Conservation (phyloP, 2,888 invertebrate genomes). For the Tanypteryx hageni region DNA sequence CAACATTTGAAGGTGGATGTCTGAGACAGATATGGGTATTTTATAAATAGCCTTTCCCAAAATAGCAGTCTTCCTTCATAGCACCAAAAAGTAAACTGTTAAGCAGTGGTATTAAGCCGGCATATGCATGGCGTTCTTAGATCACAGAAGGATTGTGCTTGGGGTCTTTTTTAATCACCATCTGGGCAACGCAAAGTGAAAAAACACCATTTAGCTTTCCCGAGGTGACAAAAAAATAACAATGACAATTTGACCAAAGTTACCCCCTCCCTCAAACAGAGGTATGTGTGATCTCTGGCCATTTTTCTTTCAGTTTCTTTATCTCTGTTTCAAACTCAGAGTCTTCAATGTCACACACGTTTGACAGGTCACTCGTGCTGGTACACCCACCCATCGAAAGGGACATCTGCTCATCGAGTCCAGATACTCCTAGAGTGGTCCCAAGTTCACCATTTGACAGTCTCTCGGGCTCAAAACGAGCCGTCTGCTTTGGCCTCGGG, state of each 20-base stretch:
- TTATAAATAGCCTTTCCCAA: slow-evolving; percentile 61
- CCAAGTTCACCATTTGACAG: slow-evolving; percentile 56
- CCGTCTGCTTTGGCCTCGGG: slow-evolving; percentile 72
- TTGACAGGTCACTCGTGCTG: slow-evolving; percentile 91
- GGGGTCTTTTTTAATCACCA: slow-evolving; percentile 41
- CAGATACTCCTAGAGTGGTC: slow-evolving; percentile 66
- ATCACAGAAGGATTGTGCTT: slow-evolving; percentile 64
- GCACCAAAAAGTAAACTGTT: slow-evolving; percentile 61
- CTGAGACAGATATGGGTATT: slow-evolving; percentile 59
- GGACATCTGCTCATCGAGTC: slow-evolving; percentile 83
- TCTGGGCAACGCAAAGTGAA: background rate
- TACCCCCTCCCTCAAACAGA: slow-evolving; percentile 73
- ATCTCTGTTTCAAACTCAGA: slow-evolving; percentile 83
- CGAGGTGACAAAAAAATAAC: background rate
- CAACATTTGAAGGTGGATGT: slow-evolving; percentile 51
- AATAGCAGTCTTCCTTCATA: slow-evolving; percentile 63
- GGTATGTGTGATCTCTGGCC: slow-evolving; percentile 75
- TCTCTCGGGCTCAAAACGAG: slow-evolving; percentile 51
- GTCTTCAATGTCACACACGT: slow-evolving; percentile 93
- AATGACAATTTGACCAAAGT: slow-evolving; percentile 33
- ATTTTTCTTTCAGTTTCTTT: slow-evolving; percentile 73
- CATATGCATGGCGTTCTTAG: slow-evolving; percentile 62
- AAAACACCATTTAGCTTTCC: slow-evolving; percentile 22
- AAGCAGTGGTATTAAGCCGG: slow-evolving; percentile 64
- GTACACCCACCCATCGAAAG: slow-evolving; percentile 82